Evolutionary conservation across 2,888 invertebrate species (phyloP).

Genomic region (Mycalesis mineus): DNA sequence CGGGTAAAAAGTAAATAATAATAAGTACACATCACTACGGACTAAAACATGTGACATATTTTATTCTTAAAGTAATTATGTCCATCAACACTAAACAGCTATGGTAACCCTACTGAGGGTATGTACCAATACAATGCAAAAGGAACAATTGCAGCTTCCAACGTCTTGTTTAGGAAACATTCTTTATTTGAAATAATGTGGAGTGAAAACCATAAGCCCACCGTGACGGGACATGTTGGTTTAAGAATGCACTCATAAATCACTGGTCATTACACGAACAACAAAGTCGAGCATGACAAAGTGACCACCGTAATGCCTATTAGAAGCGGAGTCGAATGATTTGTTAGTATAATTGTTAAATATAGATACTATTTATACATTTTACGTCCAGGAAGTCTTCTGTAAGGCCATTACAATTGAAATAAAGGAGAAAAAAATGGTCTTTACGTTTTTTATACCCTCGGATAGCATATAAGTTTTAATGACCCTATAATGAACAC

Average conservation of each 20-base stretch:
- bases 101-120: conserved; percentile 2
- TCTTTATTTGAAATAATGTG: conserved; percentile 46
- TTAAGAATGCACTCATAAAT: conserved; percentile 40
- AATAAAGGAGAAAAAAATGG: too few relatives aligned
- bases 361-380: background rate
- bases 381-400: conserved; percentile 1
- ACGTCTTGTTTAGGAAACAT: conserved; percentile 69
- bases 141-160: conserved; percentile 49
- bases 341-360: conserved; percentile 10
- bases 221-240: conserved; percentile 50
- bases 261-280: conserved; percentile 31
- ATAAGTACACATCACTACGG: too few relatives aligned
- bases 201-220: conserved; percentile 54
- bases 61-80: background rate
- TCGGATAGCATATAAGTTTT: too few relatives aligned
- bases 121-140: conserved; percentile 41
- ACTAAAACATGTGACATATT: background rate
- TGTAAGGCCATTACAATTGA: background rate
- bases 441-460: too few relatives aligned
- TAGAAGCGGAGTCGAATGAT: conserved; percentile 1
- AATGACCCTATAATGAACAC: too few relatives aligned
- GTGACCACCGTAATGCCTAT: conserved; percentile 17
- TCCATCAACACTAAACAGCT: background rate
- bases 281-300: conserved; percentile 27
- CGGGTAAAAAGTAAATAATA: too few relatives aligned